Conservation (phyloP, 2,888 invertebrate genomes). For the Agrochola lychnidis region DNA sequence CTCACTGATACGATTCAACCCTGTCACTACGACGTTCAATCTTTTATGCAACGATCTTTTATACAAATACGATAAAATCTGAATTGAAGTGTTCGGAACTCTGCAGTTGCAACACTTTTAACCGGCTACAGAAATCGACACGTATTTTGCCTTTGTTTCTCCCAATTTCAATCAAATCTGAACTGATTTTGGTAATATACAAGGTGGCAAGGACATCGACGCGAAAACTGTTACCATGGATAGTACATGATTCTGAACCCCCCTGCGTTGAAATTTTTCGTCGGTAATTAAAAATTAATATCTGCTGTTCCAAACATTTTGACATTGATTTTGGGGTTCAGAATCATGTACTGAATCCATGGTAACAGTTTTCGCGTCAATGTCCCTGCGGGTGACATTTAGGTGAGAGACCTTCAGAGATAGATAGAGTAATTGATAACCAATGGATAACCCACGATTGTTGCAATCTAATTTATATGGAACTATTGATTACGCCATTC, state of each 20-base stretch:
- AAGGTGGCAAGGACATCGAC: too few relatives aligned
- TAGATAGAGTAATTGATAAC: too few relatives aligned
- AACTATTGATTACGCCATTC: neutral
- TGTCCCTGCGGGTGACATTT: too few relatives aligned
- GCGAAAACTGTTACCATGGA: too few relatives aligned
- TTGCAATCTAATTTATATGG: neutral
- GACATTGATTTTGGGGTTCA: too few relatives aligned
- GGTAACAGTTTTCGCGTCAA: too few relatives aligned
- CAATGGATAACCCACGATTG: neutral
- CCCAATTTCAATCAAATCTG: neutral
- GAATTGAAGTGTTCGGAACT: slow-evolving; percentile 20
- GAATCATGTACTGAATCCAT: too few relatives aligned
- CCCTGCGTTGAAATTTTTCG: too few relatives aligned
- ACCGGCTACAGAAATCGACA: neutral
- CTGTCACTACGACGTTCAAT: slow-evolving; percentile 42
- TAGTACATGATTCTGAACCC: too few relatives aligned
- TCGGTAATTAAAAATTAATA: too few relatives aligned
- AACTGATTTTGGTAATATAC: neutral
- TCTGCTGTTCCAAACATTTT: too few relatives aligned
- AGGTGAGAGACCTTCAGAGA: neutral
- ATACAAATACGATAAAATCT: slow-evolving; percentile 27
- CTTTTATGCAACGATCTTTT: slow-evolving; percentile 41
- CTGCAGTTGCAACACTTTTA: slow-evolving; percentile 7
- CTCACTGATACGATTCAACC: slow-evolving; percentile 35
- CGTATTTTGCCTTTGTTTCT: neutral